phyloP scores from a whole-genome alignment of 1,140 invertebrate species.

The Cydia amplana region DNA sequence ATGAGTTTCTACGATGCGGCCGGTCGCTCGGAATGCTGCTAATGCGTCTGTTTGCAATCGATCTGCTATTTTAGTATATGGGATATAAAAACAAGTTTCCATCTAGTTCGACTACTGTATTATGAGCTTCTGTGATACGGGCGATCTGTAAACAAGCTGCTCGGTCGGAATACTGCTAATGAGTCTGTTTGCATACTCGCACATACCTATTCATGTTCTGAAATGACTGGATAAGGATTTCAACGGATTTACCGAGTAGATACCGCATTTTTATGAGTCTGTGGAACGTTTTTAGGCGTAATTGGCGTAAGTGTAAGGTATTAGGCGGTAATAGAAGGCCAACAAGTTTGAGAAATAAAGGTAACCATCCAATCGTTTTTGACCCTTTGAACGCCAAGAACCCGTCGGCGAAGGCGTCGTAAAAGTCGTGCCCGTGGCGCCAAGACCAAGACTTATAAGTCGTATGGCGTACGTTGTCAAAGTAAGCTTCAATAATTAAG shows the following conservation, averaged over 20 bases:
- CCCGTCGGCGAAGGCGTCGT: no score
- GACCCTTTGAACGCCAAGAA: no score
- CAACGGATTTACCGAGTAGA: neutral
- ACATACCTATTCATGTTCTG: neutral
- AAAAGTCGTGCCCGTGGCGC: no score
- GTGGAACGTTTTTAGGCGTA: neutral
- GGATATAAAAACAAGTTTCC: neutral
- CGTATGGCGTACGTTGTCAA: no score
- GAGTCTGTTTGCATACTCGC: constrained; percentile 13
- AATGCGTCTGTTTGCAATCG: neutral
- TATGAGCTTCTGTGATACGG: neutral
- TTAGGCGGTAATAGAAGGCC: no score
- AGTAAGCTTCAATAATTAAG: no score
- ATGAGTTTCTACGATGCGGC: neutral
- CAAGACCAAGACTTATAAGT: no score
- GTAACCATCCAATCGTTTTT: no score
- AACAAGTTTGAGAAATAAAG: no score
- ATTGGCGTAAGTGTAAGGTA: neutral
- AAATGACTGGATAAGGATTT: neutral
- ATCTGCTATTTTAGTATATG: no score
- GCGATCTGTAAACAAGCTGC: constrained; percentile 6
- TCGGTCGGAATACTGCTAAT: neutral
- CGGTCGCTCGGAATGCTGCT: neutral
- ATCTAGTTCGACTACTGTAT: neutral
- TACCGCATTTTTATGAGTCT: no score